Percentiles rank a stretch among this genome's conserved stretches.
Evolutionary conservation across 2,888 invertebrate genomes (phyloP).

Genomic region (Meteorus colon): DNA sequence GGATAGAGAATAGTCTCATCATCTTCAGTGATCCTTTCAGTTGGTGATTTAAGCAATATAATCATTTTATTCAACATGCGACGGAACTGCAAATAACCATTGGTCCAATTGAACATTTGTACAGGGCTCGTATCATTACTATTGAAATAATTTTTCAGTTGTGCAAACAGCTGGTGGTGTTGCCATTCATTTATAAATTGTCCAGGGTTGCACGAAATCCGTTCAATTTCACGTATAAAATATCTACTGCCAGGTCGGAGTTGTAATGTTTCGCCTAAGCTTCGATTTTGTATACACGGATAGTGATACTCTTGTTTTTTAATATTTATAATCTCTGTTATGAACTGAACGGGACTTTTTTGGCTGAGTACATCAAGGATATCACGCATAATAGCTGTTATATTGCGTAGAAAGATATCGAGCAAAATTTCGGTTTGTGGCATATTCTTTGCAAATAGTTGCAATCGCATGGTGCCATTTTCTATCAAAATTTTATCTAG

Average conservation of each 20-base stretch:
- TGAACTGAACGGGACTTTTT: conserved; percentile 57
- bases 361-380: conserved; percentile 57
- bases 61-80: conserved; percentile 56
- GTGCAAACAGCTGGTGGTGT: conserved; percentile 58
- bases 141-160: conserved; percentile 53
- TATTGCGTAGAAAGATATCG: conserved; percentile 57
- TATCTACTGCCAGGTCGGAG: conserved; percentile 63
- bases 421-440: conserved; percentile 62
- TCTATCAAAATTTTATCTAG: conserved; percentile 59
- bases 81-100: conserved; percentile 63
- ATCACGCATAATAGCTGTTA: conserved; percentile 61
- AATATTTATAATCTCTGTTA: conserved; percentile 72
- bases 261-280: conserved; percentile 70
- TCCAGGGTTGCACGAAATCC: conserved; percentile 73
- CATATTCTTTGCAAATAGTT: conserved; percentile 56
- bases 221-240: conserved; percentile 74
- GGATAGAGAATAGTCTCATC: conserved; percentile 53
- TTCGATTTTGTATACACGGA: conserved; percentile 74
- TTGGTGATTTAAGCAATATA: conserved; percentile 53
- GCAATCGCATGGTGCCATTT: conserved; percentile 52
- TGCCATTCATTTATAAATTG: conserved; percentile 74
- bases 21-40: conserved; percentile 53
- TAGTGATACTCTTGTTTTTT: conserved; percentile 73
- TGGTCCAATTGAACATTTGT: conserved; percentile 65
- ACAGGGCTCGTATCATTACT: conserved; percentile 47